These are phyloP conservation scores for Papilio machaon DNA, from an alignment of 1,140 invertebrate species.

Conservation along the genomic window DNA sequence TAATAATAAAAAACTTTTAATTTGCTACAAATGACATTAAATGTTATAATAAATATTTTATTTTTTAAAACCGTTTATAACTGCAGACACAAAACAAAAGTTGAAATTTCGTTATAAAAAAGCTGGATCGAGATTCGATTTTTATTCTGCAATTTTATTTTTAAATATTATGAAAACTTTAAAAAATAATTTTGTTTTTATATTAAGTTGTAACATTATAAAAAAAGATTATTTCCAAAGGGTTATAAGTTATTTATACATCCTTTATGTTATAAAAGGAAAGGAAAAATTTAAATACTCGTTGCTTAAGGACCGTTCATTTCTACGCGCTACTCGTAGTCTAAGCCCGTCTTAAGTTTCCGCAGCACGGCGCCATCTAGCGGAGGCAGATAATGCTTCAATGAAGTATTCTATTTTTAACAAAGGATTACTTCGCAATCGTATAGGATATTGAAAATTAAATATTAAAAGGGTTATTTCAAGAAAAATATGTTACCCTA, in stretches of 20 bases:
- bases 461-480: constrained; percentile 3
- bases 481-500: not conserved
- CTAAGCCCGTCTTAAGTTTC: constrained; percentile 45
- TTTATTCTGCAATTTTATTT: not conserved
- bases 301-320: constrained; percentile 38
- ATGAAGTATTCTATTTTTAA: constrained; percentile 52
- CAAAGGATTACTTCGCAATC: constrained; percentile 20
- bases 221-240: no score
- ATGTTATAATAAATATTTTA: not conserved
- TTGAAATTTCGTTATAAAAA: not conserved
- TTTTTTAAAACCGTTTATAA: not conserved
- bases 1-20: not conserved
- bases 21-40: not conserved
- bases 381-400: constrained; percentile 55
- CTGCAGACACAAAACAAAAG: constrained; percentile 4
- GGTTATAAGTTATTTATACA: not conserved
- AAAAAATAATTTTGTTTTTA: no score
- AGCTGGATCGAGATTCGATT: not conserved
- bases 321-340: constrained; percentile 44
- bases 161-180: no score
- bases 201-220: no score
- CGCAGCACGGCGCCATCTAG: constrained; percentile 57
- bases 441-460: constrained; percentile 9
- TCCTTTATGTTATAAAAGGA: not conserved
- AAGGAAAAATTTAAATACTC: not conserved